Evolutionary conservation across 1,140 invertebrate genomes (phyloP), one percentile per base, ranked within the genome.

Genomic region (Saxidomus purpurata): DNA sequence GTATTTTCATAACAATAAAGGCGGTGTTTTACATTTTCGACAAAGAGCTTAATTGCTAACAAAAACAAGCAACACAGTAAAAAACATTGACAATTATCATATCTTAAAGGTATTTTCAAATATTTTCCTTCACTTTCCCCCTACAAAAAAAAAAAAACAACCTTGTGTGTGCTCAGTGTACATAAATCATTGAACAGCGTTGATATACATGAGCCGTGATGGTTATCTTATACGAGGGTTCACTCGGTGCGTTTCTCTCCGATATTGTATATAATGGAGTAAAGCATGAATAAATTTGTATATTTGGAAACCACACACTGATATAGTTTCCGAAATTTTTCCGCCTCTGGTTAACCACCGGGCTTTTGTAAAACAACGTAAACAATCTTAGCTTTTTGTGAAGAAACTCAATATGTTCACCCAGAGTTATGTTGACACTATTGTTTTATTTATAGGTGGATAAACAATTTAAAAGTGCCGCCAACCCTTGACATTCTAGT

Each of bases 251-350:
- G 25, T 82, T 82, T 82, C 52, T 52, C 80, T 82, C 34, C 80
- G 52, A 63, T 63, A 43, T 63, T 47, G 55, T 63, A 40, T 67
- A 67, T 55, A 85, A 52, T 36, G 34, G 13, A 36, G 63, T 9
- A 13, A 55, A 76, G 43, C 83, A 74, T 85, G 83, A 85, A 85
- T 85, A 85, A 71, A 55, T 59, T 34, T 82, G 69, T 76, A 85
- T 74, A 85, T 69, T 38, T 19, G 22, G 38, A 69, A 85, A 71
- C 63, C 63, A 85, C 83, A 71, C 55, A 36, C 9, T 49, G 76
- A 55, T 79, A 52, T 52, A 28, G 40, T 63, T 63, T 82, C 25
- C 55, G 1, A 36, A 38, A 19, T 47, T 82, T 61, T 47, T 17
- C 38, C n/a, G 38, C 2, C 34, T 36, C 67, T 38, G 67, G 67